A percentile compares a stretch with the other conserved stretches of the same genome.
These are phyloP conservation scores for Tetragnatha montana DNA, from an alignment of 2,888 invertebrate genomes.

Conservation along the genomic window DNA sequence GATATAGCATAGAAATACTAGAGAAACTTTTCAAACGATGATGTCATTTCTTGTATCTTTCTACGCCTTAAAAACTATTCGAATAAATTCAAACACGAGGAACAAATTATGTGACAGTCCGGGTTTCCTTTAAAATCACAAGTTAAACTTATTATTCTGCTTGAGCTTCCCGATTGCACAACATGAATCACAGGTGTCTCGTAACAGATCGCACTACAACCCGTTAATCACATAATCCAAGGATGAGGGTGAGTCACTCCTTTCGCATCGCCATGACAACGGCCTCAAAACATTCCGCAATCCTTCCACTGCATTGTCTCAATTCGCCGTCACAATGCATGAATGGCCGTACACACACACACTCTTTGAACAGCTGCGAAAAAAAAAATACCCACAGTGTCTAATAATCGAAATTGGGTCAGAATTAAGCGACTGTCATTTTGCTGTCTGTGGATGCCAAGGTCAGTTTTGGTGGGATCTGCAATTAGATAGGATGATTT, in stretches of 20 bases:
- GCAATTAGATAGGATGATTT: background rate
- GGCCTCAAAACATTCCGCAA: slow-evolving; percentile 15
- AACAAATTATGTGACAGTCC: too few species aligned
- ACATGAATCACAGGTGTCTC: background rate
- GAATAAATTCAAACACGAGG: too few species aligned
- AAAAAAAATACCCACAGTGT: background rate
- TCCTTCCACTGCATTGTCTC: slow-evolving; percentile 14
- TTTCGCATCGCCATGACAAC: slow-evolving; percentile 29
- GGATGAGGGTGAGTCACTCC: slow-evolving; percentile 36
- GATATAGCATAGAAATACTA: too few species aligned
- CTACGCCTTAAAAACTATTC: too few species aligned
- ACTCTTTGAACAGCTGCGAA: background rate
- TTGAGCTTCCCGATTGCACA: background rate
- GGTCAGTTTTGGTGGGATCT: background rate
- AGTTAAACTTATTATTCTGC: background rate
- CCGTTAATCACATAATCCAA: slow-evolving; percentile 38
- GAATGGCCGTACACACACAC: background rate
- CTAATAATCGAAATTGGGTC: slow-evolving; percentile 15
- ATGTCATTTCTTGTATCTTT: too few species aligned
- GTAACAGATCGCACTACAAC: slow-evolving; percentile 21
- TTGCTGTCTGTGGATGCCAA: background rate
- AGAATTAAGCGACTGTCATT: background rate
- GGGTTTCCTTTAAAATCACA: too few species aligned
- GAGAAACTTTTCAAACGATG: too few species aligned
- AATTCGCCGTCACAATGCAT: slow-evolving; percentile 8